Conservation (phyloP, 2,797 vertebrate species). For the Chelidonichthys spinosus region DNA sequence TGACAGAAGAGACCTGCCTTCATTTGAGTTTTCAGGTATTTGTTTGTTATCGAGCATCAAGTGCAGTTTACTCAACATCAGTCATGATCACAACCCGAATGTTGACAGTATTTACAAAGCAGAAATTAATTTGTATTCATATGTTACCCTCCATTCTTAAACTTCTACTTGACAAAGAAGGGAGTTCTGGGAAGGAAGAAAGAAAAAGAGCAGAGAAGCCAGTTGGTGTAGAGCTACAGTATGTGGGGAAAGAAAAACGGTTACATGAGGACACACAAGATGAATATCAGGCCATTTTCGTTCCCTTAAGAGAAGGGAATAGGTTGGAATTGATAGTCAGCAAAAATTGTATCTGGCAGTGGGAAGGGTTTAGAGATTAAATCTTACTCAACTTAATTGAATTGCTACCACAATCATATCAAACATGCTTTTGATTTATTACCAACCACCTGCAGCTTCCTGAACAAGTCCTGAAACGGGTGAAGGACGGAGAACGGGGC, state of each 20-base stretch:
- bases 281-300: slow-evolving; percentile 22
- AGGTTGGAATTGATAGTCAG: slow-evolving; percentile 13
- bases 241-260: background rate
- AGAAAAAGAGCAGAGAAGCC: background rate
- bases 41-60: background rate
- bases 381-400: slow-evolving; percentile 36
- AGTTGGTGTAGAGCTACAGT: background rate
- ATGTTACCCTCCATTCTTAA: background rate
- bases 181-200: background rate
- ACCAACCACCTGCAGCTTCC: slow-evolving; percentile 25
- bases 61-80: background rate
- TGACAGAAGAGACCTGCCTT: background rate
- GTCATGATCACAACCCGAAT: background rate
- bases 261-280: slow-evolving; percentile 12
- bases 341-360: slow-evolving; percentile 33
- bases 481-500: background rate
- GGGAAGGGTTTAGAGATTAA: slow-evolving; percentile 25
- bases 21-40: background rate
- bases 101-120: background rate
- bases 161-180: background rate
- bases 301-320: background rate
- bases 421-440: slow-evolving; percentile 48
- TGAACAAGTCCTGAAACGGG: slow-evolving; percentile 9
- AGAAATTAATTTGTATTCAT: background rate
- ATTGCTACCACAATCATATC: slow-evolving; percentile 28